A percentile compares a stretch with the other conserved stretches of the same genome.
Conservation (phyloP, 2,797 vertebrate species). For the Acipenser transmontanus region DNA sequence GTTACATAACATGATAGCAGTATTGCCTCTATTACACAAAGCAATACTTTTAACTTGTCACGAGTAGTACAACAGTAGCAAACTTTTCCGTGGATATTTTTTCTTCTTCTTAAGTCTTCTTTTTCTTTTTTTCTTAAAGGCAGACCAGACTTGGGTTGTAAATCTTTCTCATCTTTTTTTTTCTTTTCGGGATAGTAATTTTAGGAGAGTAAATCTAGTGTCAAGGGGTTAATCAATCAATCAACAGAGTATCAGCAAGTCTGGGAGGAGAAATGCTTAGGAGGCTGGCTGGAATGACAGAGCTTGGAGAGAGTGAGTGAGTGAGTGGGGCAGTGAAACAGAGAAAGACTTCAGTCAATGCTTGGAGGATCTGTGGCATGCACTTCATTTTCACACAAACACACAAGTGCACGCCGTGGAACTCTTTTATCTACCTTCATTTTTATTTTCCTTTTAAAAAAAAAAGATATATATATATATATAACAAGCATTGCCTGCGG, state of each 20-base stretch:
- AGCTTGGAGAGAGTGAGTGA: constrained; percentile 3
- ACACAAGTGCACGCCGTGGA: neutral
- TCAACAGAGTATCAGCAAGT: constrained; percentile 14
- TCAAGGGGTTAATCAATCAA: constrained; percentile 21
- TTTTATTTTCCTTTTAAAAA: neutral
- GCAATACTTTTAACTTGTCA: no score
- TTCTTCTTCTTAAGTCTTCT: no score
- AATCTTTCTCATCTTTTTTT: no score
- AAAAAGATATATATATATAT: constrained; percentile 7
- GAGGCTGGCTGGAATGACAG: constrained; percentile 17
- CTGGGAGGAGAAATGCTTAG: constrained; percentile 17
- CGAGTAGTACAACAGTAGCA: no score
- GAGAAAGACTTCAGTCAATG: constrained; percentile 2
- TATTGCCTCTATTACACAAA: no score
- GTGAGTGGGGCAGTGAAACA: constrained; percentile 5
- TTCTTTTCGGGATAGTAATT: no score
- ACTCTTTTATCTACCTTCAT: neutral
- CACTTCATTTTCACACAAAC: neutral
- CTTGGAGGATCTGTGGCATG: neutral
- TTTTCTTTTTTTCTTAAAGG: no score
- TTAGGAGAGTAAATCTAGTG: neutral
- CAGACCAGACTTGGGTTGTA: no score
- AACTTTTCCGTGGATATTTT: no score
- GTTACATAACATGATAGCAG: no score
- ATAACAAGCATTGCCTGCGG: constrained; percentile 10